Percentiles rank a stretch among this genome's conserved stretches.
Conservation (phyloP, 2,888 invertebrate genomes). For the Candidula unifasciata region DNA sequence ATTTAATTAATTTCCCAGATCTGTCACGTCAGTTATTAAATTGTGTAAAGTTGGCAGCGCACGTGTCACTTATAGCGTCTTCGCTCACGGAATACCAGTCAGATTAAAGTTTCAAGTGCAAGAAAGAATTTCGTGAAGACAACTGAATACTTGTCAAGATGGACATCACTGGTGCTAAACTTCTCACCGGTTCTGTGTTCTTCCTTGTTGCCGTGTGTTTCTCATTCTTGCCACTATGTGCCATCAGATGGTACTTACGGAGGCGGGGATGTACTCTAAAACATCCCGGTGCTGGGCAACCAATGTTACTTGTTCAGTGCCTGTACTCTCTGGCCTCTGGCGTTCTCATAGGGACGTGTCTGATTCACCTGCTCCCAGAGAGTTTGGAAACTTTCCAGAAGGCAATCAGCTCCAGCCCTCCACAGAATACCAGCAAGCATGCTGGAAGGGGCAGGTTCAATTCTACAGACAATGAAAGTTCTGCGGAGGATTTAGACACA, state of each 20-base stretch:
- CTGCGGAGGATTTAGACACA: background rate
- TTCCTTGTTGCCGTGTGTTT: conserved; percentile 38
- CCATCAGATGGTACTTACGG: background rate
- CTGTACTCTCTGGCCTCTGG: conserved; percentile 50
- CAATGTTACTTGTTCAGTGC: background rate
- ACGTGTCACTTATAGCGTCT: background rate
- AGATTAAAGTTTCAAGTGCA: background rate
- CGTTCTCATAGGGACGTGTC: conserved; percentile 49
- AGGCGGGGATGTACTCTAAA: background rate
- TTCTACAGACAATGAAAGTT: background rate
- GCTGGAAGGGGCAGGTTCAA: background rate
- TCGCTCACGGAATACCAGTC: background rate
- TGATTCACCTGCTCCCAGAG: conserved; percentile 51
- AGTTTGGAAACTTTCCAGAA: conserved; percentile 28
- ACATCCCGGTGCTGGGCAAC: background rate
- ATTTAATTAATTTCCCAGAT: too few species aligned
- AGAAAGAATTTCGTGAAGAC: background rate
- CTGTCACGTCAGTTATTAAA: too few species aligned
- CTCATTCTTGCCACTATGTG: conserved; percentile 35
- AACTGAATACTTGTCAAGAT: conserved; percentile 28
- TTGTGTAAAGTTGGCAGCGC: too few species aligned
- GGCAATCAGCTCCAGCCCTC: conserved; percentile 6
- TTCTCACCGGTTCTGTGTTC: conserved; percentile 43
- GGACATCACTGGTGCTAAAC: conserved; percentile 42
- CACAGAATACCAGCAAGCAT: background rate